Base-by-base conservation (phyloP, 1,140 invertebrate genomes). In the Eubasilissa regina region DNA sequence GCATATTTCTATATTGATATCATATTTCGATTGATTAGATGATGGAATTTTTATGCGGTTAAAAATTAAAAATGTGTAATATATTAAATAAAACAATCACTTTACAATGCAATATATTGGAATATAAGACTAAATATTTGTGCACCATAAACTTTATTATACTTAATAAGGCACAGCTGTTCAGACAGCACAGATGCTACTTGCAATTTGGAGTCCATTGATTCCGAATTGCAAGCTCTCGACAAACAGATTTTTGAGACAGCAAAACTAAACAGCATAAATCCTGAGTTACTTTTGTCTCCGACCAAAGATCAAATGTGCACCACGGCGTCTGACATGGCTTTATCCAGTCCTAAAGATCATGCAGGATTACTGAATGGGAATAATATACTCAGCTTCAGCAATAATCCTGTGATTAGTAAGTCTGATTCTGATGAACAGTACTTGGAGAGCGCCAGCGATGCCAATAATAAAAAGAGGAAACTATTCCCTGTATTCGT, bases 171-270 rank as follows among this genome's bases (percentile, higher is more conserved):
- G n/a, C n/a, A n/a, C n/a, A n/a, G n/a, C n/a, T n/a, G n/a, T 64
- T 51, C 47, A 83, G 79, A 80, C 51, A 44, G 47, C 25, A 35
- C 25, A 17, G 47, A 86, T 70, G 84, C 84, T 48, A 84, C 88
- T 10, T 84, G 86, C 19, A 87, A 89, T 75, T 77, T 89, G 74
- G 87, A 88, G 35, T 85, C 85, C 73, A 89, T 89, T 7, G 87
- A 89, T 21, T 84, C 86, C 0, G 87, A 89, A 72, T 58, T 89
- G 11, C 82, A 85, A 66, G 85, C 87, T 85, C 79, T 89, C 13
- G 88, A 89, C 47, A 87, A 87, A 48, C 85, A 89, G 75, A 88
- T 89, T 58, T 70, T 86, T 0, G 78, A 86, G 76, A 87, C 88
- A 85, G 87, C 87, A 0, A 82, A 87, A 48, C 78, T 83, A 9